Evolutionary conservation across 2,113 vertebrate genomes (phyloP).

Genomic region (Mormyrus iriodes): DNA sequence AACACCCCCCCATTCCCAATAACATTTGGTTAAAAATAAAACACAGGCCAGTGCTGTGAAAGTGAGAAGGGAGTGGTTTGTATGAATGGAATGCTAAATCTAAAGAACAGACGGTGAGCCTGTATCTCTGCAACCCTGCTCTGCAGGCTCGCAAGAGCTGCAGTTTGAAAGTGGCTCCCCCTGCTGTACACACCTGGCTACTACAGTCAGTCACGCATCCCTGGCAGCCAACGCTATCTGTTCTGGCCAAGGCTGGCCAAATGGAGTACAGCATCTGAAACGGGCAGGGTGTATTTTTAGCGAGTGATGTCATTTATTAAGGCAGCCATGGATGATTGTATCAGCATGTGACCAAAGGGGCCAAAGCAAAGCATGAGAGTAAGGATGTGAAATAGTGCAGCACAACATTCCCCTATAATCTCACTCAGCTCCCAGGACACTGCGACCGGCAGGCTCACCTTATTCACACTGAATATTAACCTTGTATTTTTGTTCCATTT

Average conservation of each 20-base stretch:
- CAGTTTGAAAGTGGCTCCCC: constrained; percentile 24
- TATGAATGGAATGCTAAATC: constrained; percentile 30
- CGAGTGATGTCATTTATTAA: constrained; percentile 38
- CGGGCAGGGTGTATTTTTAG: constrained; percentile 30
- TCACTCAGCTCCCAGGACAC: neutral
- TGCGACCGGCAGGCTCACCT: neutral
- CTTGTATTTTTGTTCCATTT: neutral
- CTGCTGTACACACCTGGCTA: constrained; percentile 21
- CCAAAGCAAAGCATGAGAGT: neutral
- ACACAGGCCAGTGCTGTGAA: neutral
- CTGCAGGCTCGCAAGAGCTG: neutral
- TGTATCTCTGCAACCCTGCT: neutral
- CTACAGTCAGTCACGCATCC: neutral
- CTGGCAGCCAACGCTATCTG: neutral
- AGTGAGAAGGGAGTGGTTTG: constrained; percentile 17
- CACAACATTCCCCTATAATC: neutral
- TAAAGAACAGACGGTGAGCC: constrained; percentile 12
- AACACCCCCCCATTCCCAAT: neutral
- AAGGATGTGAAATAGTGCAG: neutral
- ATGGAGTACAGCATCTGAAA: constrained; percentile 24
- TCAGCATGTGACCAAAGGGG: constrained; percentile 28
- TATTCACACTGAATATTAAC: neutral
- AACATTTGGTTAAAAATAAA: constrained; percentile 12
- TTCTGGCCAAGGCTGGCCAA: constrained; percentile 13
- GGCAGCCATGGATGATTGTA: constrained; percentile 21